These are phyloP conservation scores for Lottia scabra DNA, from an alignment of 2,888 invertebrate species.

Conservation along the genomic window DNA sequence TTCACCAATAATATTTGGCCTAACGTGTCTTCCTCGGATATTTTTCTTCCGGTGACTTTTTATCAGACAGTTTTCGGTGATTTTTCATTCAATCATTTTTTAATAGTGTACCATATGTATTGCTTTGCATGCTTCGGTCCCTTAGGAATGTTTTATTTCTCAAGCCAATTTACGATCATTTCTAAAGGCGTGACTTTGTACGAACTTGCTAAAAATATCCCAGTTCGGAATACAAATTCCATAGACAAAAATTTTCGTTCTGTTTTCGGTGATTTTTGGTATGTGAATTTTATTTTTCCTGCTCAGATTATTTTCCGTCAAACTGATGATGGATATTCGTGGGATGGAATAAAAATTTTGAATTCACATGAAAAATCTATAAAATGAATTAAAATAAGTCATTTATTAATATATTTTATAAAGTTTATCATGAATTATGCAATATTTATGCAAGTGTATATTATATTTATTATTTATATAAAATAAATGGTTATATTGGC, in stretches of 20 bases:
- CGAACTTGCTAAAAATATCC: slow-evolving; percentile 41
- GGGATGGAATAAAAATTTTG: slow-evolving; percentile 42
- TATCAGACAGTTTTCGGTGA: slow-evolving; percentile 32
- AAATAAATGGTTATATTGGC: too few relatives aligned
- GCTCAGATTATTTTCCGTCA: slow-evolving; percentile 49
- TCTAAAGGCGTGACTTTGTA: slow-evolving; percentile 42
- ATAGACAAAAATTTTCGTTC: slow-evolving; percentile 43
- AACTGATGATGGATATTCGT: slow-evolving; percentile 43
- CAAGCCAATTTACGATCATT: slow-evolving; percentile 32
- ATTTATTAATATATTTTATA: too few relatives aligned
- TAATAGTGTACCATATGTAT: slow-evolving; percentile 41
- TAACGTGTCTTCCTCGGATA: slow-evolving; percentile 30
- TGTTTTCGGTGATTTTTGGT: slow-evolving; percentile 55
- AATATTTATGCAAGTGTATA: too few relatives aligned
- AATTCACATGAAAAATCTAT: too few relatives aligned
- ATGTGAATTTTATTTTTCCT: slow-evolving; percentile 50
- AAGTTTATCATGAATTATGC: too few relatives aligned
- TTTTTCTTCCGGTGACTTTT: slow-evolving; percentile 39
- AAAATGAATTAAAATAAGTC: too few relatives aligned
- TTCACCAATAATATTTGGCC: slow-evolving; percentile 37
- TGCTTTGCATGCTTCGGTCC: slow-evolving; percentile 37
- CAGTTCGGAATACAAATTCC: slow-evolving; percentile 33
- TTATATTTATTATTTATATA: too few relatives aligned
- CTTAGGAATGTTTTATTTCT: slow-evolving; percentile 38
- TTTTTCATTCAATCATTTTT: slow-evolving; percentile 26